Percentiles rank a stretch among this genome's conserved stretches.
These are phyloP conservation scores for Ctenicera cuprea DNA, from an alignment of 2,888 invertebrate genomes.

Conservation along the genomic window DNA sequence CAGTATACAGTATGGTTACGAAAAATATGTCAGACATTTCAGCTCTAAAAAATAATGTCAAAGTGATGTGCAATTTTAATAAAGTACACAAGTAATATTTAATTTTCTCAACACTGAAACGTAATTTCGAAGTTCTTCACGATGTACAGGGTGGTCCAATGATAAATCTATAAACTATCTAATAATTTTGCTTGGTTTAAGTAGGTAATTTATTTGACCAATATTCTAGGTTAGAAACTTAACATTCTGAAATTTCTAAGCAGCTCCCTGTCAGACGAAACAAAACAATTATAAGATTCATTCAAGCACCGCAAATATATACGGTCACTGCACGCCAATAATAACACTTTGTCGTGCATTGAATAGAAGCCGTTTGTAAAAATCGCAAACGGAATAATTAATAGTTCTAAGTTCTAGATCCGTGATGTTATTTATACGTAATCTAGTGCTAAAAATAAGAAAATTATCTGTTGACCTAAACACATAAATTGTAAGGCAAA, in stretches of 20 bases:
- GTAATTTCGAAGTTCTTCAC: too few species aligned
- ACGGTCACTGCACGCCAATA: slow-evolving; percentile 5
- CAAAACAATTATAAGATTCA: background rate
- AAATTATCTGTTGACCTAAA: slow-evolving; percentile 24
- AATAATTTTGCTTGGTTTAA: background rate
- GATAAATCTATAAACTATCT: background rate
- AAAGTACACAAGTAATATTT: too few species aligned
- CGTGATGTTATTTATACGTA: slow-evolving; percentile 1
- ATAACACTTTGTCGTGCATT: background rate
- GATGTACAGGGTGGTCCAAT: too few species aligned
- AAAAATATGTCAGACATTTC: background rate
- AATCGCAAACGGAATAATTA: background rate
- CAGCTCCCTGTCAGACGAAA: background rate
- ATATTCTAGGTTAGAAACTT: too few species aligned
- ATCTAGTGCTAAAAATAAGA: slow-evolving; percentile 8
- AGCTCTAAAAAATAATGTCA: too few species aligned
- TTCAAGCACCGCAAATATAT: background rate
- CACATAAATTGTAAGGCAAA: background rate
- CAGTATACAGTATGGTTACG: too few species aligned
- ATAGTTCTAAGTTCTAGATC: slow-evolving; percentile 14
- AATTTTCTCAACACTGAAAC: too few species aligned
- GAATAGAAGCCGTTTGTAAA: background rate
- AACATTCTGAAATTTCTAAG: too few species aligned
- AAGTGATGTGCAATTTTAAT: too few species aligned
- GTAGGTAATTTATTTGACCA: background rate